Percentiles rank a stretch among this genome's conserved stretches.
Evolutionary conservation across 2,797 vertebrate species (phyloP).

Genomic region (Acanthurus tractus): DNA sequence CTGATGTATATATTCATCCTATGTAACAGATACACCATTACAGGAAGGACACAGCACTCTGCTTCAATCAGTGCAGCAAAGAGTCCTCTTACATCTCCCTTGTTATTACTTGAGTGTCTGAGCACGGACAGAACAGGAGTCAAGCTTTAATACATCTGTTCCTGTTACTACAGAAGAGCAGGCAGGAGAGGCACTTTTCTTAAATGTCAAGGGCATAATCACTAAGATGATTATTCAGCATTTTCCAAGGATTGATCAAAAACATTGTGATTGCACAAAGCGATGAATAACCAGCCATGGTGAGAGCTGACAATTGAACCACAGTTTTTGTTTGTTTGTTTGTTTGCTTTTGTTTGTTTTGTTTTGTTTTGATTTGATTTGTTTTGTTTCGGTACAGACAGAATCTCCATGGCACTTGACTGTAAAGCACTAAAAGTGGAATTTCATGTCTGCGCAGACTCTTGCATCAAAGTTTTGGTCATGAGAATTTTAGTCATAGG

Average conservation of each 20-base stretch:
- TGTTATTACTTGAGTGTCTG: not conserved
- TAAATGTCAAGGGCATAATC: not conserved
- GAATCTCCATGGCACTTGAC: too few relatives aligned
- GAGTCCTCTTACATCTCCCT: not conserved
- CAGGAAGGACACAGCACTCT: not conserved
- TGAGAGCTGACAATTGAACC: not conserved
- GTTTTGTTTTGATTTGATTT: too few relatives aligned
- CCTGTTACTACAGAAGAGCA: conserved; percentile 6
- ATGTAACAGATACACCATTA: not conserved
- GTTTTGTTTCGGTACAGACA: too few relatives aligned
- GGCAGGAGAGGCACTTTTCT: not conserved
- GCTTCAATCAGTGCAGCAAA: not conserved
- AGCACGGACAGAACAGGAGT: not conserved
- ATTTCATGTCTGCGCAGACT: too few relatives aligned
- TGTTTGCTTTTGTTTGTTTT: too few relatives aligned
- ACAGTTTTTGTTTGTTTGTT: not conserved
- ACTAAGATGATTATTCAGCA: conserved; percentile 6
- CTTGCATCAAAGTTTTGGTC: too few relatives aligned
- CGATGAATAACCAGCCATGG: not conserved
- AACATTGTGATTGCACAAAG: not conserved
- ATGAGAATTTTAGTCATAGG: too few relatives aligned
- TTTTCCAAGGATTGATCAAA: not conserved
- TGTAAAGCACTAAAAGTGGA: too few relatives aligned
- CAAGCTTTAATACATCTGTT: conserved; percentile 1
- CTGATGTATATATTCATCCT: not conserved